A percentile compares a stretch with the other conserved stretches of the same genome.
Conservation (phyloP, 2,113 vertebrate species). For the Cyprinodon tularosa region DNA sequence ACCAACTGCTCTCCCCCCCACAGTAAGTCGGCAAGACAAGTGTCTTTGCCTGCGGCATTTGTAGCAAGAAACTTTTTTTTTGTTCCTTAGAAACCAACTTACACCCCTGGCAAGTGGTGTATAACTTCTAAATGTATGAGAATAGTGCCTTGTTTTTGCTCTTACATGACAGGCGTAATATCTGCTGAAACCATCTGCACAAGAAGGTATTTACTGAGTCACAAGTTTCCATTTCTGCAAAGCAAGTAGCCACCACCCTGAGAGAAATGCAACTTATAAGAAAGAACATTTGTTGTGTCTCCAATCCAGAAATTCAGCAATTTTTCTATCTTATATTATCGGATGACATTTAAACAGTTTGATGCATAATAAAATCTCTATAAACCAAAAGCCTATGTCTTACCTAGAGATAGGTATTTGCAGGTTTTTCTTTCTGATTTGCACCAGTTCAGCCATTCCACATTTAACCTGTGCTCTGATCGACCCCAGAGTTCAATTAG, state of each 20-base stretch:
- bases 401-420: conserved; percentile 81
- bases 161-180: neutral
- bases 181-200: neutral
- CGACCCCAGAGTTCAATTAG: conserved; percentile 59
- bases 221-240: conserved; percentile 35
- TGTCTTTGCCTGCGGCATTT: neutral
- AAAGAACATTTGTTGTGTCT: conserved; percentile 5
- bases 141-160: neutral
- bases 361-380: neutral
- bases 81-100: neutral
- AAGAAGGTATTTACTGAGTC: conserved; percentile 21
- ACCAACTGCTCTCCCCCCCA: conserved; percentile 28
- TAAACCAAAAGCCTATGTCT: conserved; percentile 29
- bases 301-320: neutral
- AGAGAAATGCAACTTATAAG: neutral
- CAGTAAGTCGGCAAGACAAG: conserved; percentile 24
- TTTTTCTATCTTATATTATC: neutral
- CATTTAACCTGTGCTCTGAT: conserved; percentile 36
- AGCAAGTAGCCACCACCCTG: conserved; percentile 19
- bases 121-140: neutral
- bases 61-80: neutral
- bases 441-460: conserved; percentile 78
- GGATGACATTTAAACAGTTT: conserved; percentile 2
- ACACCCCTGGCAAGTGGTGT: neutral
- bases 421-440: conserved; percentile 78